Evolutionary conservation across 2,888 invertebrate genomes (phyloP).

Genomic region (Andrena praecox): DNA sequence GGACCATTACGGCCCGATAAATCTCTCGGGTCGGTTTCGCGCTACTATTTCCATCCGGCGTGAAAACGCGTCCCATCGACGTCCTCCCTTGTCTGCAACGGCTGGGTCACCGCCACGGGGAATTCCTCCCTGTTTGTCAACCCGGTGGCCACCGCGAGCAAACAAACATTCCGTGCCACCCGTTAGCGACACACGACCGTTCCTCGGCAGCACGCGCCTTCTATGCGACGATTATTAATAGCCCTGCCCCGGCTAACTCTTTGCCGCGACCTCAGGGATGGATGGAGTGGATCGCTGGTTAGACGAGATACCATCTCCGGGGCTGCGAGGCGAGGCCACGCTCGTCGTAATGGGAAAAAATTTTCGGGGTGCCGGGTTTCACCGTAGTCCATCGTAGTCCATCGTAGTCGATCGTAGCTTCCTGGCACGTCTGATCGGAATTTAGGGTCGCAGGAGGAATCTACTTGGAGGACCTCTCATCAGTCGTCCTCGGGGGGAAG

Average conservation of each 20-base stretch:
- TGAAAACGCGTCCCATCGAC: constrained; percentile 70
- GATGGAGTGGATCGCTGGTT: constrained; percentile 28
- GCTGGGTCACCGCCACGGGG: constrained; percentile 30
- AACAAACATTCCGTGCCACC: constrained; percentile 80
- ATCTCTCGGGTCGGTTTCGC: constrained; percentile 66
- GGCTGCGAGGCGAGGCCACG: background rate
- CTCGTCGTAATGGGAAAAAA: constrained; percentile 15
- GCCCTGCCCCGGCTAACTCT: constrained; percentile 56
- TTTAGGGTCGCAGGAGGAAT: constrained; percentile 16
- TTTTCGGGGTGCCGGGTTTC: constrained; percentile 44
- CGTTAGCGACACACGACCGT: constrained; percentile 74
- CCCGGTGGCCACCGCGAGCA: constrained; percentile 75
- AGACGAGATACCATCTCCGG: constrained; percentile 43
- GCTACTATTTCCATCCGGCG: constrained; percentile 69
- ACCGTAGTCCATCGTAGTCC: background rate
- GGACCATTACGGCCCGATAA: constrained; percentile 82
- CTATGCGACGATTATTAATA: constrained; percentile 72
- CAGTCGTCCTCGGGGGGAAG: background rate
- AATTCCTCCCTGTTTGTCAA: constrained; percentile 80
- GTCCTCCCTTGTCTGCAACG: constrained; percentile 17
- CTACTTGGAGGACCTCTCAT: background rate
- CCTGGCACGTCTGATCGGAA: constrained; percentile 23
- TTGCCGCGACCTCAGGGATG: constrained; percentile 49
- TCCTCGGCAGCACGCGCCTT: constrained; percentile 67
- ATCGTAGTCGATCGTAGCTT: constrained; percentile 11